Evolutionary conservation across 2,797 vertebrate species (phyloP).

Genomic region (Pseudocheirus occidentalis): DNA sequence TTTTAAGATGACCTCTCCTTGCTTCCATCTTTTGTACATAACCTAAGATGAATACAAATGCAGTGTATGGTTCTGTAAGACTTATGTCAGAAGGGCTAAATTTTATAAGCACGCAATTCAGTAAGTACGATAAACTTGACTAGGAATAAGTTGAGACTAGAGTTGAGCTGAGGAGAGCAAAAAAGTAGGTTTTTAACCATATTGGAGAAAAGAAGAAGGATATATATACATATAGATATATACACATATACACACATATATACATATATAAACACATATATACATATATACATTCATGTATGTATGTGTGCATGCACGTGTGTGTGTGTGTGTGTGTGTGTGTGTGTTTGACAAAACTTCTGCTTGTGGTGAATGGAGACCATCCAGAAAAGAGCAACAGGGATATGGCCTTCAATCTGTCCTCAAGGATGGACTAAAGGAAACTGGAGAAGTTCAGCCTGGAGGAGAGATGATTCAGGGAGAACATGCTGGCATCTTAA

Average conservation of each 20-base stretch:
- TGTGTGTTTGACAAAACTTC: background rate
- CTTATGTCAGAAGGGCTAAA: background rate
- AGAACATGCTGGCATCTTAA: background rate
- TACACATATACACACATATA: background rate
- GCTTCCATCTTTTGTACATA: background rate
- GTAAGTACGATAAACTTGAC: background rate
- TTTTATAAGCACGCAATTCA: background rate
- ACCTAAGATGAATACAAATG: background rate
- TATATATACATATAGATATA: background rate
- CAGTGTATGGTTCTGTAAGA: background rate
- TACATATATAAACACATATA: rapidly evolving
- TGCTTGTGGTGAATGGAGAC: background rate
- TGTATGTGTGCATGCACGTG: too few relatives aligned
- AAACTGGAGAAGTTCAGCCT: background rate
- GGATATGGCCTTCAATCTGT: background rate
- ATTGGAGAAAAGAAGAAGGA: background rate
- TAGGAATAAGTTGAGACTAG: background rate
- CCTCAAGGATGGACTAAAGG: background rate
- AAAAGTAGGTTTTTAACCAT: background rate
- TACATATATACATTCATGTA: too few relatives aligned
- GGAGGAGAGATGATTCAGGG: background rate
- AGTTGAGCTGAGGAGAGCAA: background rate
- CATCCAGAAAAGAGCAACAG: background rate
- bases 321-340: too few relatives aligned
- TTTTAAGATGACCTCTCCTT: background rate